Evolutionary conservation across 2,888 invertebrate genomes (phyloP), one percentile per base, ranked within the genome.

Genomic region (Melinaea menophilus): DNA sequence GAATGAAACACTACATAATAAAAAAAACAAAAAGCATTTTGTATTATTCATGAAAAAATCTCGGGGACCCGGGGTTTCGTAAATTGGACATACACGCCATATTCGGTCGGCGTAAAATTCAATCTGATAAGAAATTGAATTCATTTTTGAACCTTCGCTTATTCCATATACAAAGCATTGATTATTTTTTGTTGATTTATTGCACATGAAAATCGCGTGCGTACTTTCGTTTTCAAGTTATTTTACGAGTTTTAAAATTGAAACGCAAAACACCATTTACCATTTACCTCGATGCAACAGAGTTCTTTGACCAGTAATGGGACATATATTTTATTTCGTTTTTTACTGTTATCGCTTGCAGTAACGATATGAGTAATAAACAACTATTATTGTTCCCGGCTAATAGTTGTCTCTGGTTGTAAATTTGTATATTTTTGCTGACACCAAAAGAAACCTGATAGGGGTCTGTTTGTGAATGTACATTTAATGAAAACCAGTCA

Each of bases 101-200:
- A 77, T 78, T 74, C 71, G 77, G 78, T 58, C 73, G 63, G 70
- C 71, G 72, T 73, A 77, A 76, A 76, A 79, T 76, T 72, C 74
- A 70, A 75, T 75, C 73, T 72, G 81, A 82, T 80, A 81, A 80
- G 72, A 77, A 75, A 75, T 77, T 75, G 72, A 79, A 80, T 79
- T 73, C 73, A 75, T 76, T 75, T 72, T 68, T 63, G 73, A 68
- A 51, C 58, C 55, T 57, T 61, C 58, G 58, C 56, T 51, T 51
- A 51, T 51, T 31, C 51, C 59, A 60, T 67, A 60, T 67, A 66
- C 62, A 66, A 31, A 31, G 31, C 51, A 51, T 51, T 51, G 51
- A 51, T 68, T 65, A 68, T 64, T 71, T 68, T 62, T 63, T 65
- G 56, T 63, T 69, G 64, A 71, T 71, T 68, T 69, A 69, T 71